Conservation (phyloP, 1,140 invertebrate species). For the Sarcophaga bullata region DNA sequence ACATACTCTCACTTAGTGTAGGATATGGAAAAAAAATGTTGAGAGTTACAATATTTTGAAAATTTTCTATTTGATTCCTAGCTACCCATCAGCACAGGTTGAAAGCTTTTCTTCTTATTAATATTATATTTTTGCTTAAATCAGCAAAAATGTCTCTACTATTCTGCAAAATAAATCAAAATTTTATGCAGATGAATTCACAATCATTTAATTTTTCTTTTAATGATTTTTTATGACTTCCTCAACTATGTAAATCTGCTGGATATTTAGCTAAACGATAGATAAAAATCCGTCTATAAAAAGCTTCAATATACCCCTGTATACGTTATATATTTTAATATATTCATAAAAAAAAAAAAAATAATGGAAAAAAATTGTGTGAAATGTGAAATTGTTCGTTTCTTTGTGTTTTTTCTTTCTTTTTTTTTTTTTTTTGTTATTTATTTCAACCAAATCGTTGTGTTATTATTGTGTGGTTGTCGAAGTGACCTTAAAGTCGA, state of each 20-base stretch:
- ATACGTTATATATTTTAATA: background rate
- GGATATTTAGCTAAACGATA: too few species aligned
- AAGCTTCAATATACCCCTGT: background rate
- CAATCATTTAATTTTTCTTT: too few species aligned
- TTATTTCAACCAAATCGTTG: constrained; percentile 7
- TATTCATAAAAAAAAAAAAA: background rate
- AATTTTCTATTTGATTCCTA: too few species aligned
- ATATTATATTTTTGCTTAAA: too few species aligned
- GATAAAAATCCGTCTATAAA: too few species aligned
- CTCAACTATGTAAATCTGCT: background rate
- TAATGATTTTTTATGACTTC: constrained; percentile 10
- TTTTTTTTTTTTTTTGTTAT: background rate
- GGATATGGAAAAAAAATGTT: too few species aligned
- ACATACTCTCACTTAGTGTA: too few species aligned
- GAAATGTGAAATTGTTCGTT: background rate
- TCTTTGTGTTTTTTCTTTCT: background rate
- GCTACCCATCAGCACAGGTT: too few species aligned
- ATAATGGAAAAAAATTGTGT: background rate
- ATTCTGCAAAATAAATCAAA: background rate
- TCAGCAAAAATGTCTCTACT: too few species aligned
- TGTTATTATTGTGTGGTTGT: background rate
- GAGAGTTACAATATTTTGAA: too few species aligned
- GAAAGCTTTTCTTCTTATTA: too few species aligned
- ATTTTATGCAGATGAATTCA: background rate
- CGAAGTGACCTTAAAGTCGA: background rate